Evolutionary conservation across 1,140 invertebrate species (phyloP), one percentile per base, ranked within the genome.

Genomic region (Calycopis cecrops): DNA sequence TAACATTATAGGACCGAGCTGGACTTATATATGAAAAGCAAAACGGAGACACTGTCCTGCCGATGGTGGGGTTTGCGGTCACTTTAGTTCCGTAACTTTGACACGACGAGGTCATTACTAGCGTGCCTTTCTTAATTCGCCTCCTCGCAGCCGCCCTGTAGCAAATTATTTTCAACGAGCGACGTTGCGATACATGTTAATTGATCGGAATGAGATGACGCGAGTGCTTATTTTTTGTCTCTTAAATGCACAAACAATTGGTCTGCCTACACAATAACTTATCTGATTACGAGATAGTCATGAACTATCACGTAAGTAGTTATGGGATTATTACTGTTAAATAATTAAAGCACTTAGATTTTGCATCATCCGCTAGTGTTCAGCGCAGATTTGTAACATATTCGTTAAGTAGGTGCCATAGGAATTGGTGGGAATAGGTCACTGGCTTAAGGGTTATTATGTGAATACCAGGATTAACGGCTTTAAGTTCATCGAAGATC

Each of bases 11-110:
- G 76, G 64, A 11, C 48, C 55, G 51, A 63, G 64, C 69, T 65
- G 73, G 76, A 81, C 81, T 87, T 87, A 79, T 87, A 87, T 87
- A 87, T 84, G 77, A 85, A 87, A 84, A 82, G 76, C 77, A 81
- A 81, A 85, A 77, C 76, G 73, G 69, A 79, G 68, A 58, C 67
- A 57, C 67, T 59, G 70, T 76, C 81, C 79, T 83, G 65, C 9
- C 16, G 35, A 68, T 82, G 75, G 80, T 72, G 83, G 79, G 83
- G 83, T 40, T 54, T 72, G 69, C 78, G 81, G 81, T 85, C 83
- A 81, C 64, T 70, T 69, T 59, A 81, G 83, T 86, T 86, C 83
- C 83, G 83, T 81, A 86, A 86, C 68, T 85, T 83, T 86, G 83
- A 86, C 83, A 86, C 69, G 67, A 72, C 83, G 83, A 86, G 83